Evolutionary conservation across 2,113 vertebrate genomes (phyloP).

Genomic region (Antechinus stuartii): DNA sequence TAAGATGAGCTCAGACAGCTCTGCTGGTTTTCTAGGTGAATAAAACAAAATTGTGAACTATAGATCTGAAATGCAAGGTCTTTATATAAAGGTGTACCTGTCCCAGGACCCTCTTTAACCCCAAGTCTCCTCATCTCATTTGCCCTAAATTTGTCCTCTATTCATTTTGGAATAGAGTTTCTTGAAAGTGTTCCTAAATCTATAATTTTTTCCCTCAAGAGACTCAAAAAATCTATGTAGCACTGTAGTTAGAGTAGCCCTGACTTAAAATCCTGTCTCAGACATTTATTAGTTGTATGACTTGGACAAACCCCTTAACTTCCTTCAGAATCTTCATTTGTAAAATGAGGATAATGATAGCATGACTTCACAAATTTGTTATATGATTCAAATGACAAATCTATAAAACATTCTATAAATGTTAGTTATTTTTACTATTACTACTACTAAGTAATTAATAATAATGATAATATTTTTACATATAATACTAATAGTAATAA

Average conservation of each 20-base stretch:
- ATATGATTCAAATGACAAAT: not conserved
- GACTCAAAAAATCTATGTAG: not conserved
- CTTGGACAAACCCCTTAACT: not conserved
- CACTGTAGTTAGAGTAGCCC: not conserved
- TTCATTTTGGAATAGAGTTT: not conserved
- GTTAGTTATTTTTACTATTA: not conserved
- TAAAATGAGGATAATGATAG: not conserved
- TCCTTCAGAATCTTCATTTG: not conserved
- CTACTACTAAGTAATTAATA: not conserved
- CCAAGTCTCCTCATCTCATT: not conserved
- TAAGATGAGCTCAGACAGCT: conserved; percentile 41
- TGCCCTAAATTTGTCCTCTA: conserved; percentile 1
- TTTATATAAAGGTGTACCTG: conserved; percentile 21
- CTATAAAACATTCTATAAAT: not conserved
- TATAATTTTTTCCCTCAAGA: not conserved
- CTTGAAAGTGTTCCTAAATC: not conserved
- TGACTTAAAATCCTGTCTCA: not conserved
- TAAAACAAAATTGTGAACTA: conserved; percentile 37
- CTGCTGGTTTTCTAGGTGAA: not conserved
- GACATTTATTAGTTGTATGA: not conserved
- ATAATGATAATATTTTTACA: not conserved
- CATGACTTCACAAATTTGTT: not conserved
- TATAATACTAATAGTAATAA: not conserved
- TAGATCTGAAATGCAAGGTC: not conserved
- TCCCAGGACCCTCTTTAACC: not conserved